Base-by-base conservation (phyloP, 1,140 invertebrate genomes). In the Pachyrhynchus sulphureomaculatus region DNA sequence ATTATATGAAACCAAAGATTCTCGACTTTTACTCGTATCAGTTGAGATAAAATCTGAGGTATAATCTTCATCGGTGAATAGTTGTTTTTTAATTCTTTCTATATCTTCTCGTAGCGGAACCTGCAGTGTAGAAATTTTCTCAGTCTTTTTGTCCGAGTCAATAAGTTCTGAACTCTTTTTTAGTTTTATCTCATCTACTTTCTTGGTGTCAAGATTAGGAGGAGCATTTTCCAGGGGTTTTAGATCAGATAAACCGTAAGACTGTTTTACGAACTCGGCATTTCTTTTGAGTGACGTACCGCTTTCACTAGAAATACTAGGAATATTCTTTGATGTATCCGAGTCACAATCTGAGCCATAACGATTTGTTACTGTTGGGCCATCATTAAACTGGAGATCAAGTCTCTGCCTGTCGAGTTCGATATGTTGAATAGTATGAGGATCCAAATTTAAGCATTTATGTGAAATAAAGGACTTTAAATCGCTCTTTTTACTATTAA, bases 291-390 rank as follows among this genome's bases (percentile, higher is more conserved):
- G 26, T 12, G 61, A 64, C 33, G 55, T 49, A 9, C 44, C 41
- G 62, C 68, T 74, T 65, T 76, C 74, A 26, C 60, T 71, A 0
- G 74, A 69, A 59, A 76, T 71, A 42, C 73, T 72, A 8, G 74
- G 74, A 62, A 76, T 76, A 60, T 76, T 74, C 57, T 73, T 76
- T 2, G 74, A 75, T 21, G 74, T 76, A 62, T 76, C 73, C 3
- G 73, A 75, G 44, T 75, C 74, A 39, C 65, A 68, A 29, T 65
- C 62, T 32, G 59, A 62, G 37, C 59, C 42, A 45, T 26, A 48
- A 55, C 26, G 42, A 36, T 47, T 53, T 26, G 34, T 55, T 23
- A 52, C 55, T 32, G 23, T 60, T 44, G 29, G 23, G 12, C 42
- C 42, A 36, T 56, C 53, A 33, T 32, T 56, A 45, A 29, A n/a